Evolutionary conservation across 2,113 vertebrate species (phyloP).

Genomic region (Xiphias gladius): DNA sequence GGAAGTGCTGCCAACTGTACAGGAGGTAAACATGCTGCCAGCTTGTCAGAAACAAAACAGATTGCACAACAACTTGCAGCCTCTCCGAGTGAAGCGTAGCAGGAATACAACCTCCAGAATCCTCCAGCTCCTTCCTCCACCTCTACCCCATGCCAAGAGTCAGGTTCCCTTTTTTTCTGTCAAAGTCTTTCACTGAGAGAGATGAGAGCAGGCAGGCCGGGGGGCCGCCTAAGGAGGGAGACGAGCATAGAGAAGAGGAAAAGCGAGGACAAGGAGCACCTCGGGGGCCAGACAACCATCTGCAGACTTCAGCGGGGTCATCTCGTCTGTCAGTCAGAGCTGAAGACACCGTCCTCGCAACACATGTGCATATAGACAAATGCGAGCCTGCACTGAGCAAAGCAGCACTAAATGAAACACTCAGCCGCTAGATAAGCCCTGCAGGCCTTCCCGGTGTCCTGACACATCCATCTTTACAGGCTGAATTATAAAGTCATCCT

Average conservation of each 20-base stretch:
- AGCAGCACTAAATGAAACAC: constrained; percentile 30
- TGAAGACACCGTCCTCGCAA: constrained; percentile 40
- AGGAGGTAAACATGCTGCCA: constrained; percentile 39
- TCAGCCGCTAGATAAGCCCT: background rate
- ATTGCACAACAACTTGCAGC: constrained; percentile 56
- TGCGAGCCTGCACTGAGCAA: constrained; percentile 21
- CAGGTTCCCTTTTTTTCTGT: constrained; percentile 81
- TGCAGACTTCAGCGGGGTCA: constrained; percentile 71
- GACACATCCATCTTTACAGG: background rate
- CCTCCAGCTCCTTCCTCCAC: constrained; percentile 60
- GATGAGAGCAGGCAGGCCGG: constrained; percentile 74
- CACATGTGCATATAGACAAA: constrained; percentile 33
- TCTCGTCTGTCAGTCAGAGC: constrained; percentile 75
- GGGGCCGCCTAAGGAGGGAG: constrained; percentile 54
- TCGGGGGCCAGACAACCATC: constrained; percentile 74
- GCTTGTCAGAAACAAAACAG: constrained; percentile 44
- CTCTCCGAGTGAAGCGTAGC: constrained; percentile 45
- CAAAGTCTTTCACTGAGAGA: constrained; percentile 75
- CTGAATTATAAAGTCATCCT: constrained; percentile 23
- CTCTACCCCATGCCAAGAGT: constrained; percentile 71
- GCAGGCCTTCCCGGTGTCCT: constrained; percentile 8
- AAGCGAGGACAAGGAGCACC: constrained; percentile 63
- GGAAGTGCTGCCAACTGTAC: constrained; percentile 19
- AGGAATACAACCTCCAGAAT: constrained; percentile 53
- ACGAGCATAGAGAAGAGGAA: constrained; percentile 44